Evolutionary conservation across 2,888 invertebrate species (phyloP), one percentile per base, ranked within the genome.

Genomic region (Lobophora halterata): DNA sequence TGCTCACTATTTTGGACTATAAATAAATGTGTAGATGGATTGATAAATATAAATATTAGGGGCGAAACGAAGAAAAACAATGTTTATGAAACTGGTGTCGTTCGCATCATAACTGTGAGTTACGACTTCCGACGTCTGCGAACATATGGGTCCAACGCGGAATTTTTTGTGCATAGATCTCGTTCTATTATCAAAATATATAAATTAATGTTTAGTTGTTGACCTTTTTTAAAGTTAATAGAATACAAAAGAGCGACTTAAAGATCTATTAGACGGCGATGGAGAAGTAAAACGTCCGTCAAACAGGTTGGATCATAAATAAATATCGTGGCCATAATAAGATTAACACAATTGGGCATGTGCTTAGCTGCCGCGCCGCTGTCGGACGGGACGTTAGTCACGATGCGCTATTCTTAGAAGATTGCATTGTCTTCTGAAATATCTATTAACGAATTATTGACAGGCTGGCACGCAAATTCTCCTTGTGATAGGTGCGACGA

Each of bases 1-100:
- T 76, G 79, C 77, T 79, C 77, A 82, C 85, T 82, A 83, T 85
- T 86, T 79, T 77, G 68, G 69, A 80, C 85, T 86, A 86, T 83
- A 87, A 83, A 85, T 85, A 86, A 86, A 86, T 85, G 83, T 81
- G 83, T 85, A 87, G 86, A 87, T 86, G 83, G 80, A 86, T 86
- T 87, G 86, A 87, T 87, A 86, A 87, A 87, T 86, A 87, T 85
- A 87, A 87, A 87, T 86, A 87, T 85, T 82, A 78, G 86, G 86
- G 86, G 82, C 83, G 83, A 85, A 85, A 85, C 69, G 77, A 81
- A 85, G 85, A 86, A 86, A 86, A 87, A 87, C 87, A 86, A 83
- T 86, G 87, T 87, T 87, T 87, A 86, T 87, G 85, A 83, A 87
- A 85, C 83, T 83, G 73, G 86, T 86, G 87, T 86, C 86, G 82